A percentile compares a stretch with the other conserved stretches of the same genome.
These are phyloP conservation scores for Drosophila austrosaltans DNA, from an alignment of 2,888 invertebrate species.

Conservation along the genomic window DNA sequence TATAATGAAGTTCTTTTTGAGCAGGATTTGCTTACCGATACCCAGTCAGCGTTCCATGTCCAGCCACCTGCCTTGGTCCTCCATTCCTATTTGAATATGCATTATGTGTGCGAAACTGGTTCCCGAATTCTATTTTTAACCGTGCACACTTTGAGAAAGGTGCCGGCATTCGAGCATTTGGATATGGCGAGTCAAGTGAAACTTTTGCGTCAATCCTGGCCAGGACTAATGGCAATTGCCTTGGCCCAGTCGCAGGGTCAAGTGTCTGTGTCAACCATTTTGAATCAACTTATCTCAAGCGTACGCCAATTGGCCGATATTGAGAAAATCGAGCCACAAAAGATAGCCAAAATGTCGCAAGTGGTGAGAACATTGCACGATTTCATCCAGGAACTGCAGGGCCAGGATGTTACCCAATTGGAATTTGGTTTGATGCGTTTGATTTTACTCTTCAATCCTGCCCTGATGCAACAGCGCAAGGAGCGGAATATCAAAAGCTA, in stretches of 20 bases:
- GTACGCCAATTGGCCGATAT: constrained; percentile 82
- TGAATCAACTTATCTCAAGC: constrained; percentile 90
- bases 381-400: constrained; percentile 89
- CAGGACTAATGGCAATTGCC: constrained; percentile 95
- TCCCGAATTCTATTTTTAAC: constrained; percentile 95
- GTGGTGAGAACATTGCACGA: constrained; percentile 93
- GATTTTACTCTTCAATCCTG: constrained; percentile 92
- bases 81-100: constrained; percentile 95
- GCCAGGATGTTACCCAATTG: constrained; percentile 90
- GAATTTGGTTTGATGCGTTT: constrained; percentile 95
- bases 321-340: constrained; percentile 90
- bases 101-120: constrained; percentile 97
- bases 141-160: constrained; percentile 94
- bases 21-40: constrained; percentile 88
- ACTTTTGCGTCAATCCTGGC: constrained; percentile 94
- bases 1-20: constrained; percentile 82
- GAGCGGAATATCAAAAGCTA: constrained; percentile 74
- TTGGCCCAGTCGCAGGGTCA: constrained; percentile 91
- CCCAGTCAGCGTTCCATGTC: constrained; percentile 89
- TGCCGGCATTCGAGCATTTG: constrained; percentile 92
- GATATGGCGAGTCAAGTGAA: constrained; percentile 93
- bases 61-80: constrained; percentile 91
- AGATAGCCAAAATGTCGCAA: constrained; percentile 90
- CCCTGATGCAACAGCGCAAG: constrained; percentile 83
- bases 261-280: constrained; percentile 90